Conservation (phyloP, 2,797 vertebrate species). For the Mionectes olivaceus region DNA sequence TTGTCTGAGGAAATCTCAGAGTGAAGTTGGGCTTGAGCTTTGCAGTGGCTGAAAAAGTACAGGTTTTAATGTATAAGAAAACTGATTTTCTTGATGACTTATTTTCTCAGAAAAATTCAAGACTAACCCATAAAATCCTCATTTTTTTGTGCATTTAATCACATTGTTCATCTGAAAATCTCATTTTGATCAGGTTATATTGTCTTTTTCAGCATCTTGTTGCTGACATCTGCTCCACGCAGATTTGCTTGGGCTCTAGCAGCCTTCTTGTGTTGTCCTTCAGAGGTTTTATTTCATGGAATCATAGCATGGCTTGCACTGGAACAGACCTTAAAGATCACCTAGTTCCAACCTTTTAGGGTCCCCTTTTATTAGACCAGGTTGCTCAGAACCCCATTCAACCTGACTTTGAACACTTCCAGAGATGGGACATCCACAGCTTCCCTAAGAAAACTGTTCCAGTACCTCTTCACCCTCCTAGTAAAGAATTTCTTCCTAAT, state of each 20-base stretch:
- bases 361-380: neutral
- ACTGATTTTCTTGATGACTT: neutral
- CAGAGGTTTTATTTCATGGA: neutral
- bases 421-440: neutral
- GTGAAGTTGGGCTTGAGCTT: neutral
- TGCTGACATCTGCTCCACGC: neutral
- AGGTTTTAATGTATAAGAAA: neutral
- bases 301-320: neutral
- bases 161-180: neutral
- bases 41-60: neutral
- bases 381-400: neutral
- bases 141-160: neutral
- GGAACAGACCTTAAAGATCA: neutral
- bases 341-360: neutral
- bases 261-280: neutral
- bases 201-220: neutral
- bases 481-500: neutral
- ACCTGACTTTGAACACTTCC: neutral
- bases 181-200: neutral
- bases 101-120: constrained; percentile 6
- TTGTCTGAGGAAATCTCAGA: neutral
- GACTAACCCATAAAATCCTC: neutral
- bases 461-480: neutral
- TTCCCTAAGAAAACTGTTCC: neutral
- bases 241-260: neutral